A percentile compares a stretch with the other conserved stretches of the same genome.
phyloP scores from a whole-genome alignment of 2,797 vertebrate genomes.

The Phyllotis vaccarum region DNA sequence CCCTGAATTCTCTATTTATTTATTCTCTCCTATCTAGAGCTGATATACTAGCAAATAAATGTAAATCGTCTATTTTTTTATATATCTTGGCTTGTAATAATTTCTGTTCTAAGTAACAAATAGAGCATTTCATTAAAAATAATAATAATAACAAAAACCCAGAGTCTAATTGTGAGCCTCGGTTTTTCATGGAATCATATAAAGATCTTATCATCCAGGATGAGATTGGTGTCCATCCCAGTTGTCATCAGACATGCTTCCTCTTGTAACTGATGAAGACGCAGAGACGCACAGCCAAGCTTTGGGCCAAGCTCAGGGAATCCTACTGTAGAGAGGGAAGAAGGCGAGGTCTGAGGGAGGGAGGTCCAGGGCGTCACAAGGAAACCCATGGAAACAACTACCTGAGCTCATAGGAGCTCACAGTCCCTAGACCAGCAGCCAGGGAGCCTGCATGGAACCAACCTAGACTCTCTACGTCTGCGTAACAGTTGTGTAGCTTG shows the following conservation, averaged over 20 bases:
- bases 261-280: neutral
- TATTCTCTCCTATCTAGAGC: neutral
- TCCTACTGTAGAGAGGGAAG: neutral
- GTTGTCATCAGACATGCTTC: neutral
- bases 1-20: neutral
- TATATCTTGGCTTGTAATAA: conserved; percentile 34
- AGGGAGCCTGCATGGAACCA: neutral
- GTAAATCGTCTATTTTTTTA: conserved; percentile 29
- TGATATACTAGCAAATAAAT: conserved; percentile 62
- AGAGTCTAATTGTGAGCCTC: conserved; percentile 67
- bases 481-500: neutral
- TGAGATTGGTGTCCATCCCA: neutral
- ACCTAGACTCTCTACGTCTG: neutral
- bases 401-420: neutral
- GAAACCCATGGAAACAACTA: neutral
- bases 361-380: neutral
- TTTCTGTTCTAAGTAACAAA: conserved; percentile 75
- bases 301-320: neutral
- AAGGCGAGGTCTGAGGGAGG: neutral
- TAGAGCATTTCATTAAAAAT: conserved; percentile 59
- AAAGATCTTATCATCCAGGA: neutral
- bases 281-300: neutral
- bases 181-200: conserved; percentile 59
- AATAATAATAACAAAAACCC: neutral
- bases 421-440: neutral